Evolutionary conservation across 2,113 vertebrate genomes (phyloP).

Genomic region (Channa maculata): DNA sequence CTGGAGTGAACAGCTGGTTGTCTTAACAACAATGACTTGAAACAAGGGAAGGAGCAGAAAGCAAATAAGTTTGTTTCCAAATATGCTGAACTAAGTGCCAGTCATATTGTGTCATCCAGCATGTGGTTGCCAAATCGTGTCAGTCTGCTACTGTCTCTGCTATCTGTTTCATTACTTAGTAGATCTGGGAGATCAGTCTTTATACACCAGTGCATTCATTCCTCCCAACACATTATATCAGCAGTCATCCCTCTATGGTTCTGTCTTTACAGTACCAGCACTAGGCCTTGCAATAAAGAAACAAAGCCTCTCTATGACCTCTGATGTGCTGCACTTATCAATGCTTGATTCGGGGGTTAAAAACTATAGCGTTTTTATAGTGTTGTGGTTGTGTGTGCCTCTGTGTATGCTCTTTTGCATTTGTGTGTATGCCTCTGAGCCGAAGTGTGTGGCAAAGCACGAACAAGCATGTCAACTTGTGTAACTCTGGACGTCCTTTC

Average conservation of each 20-base stretch:
- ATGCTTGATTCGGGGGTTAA: conserved; percentile 57
- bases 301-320: conserved; percentile 49
- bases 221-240: background rate
- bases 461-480: conserved; percentile 60
- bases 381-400: conserved; percentile 18
- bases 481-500: conserved; percentile 72
- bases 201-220: background rate
- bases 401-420: conserved; percentile 7
- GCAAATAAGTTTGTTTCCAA: background rate
- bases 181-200: background rate
- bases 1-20: background rate
- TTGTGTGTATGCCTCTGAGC: conserved; percentile 34
- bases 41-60: background rate
- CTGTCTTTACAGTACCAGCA: background rate
- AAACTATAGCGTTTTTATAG: conserved; percentile 40
- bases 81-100: background rate
- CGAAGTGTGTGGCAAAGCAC: conserved; percentile 37
- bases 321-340: conserved; percentile 64
- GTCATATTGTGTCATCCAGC: background rate
- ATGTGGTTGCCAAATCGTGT: background rate
- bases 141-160: too few species aligned
- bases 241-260: background rate
- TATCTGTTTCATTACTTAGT: background rate
- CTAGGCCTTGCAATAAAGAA: conserved; percentile 34
- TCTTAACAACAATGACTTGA: background rate